phyloP scores from a whole-genome alignment of 1,140 invertebrate genomes.

The Phenacoccus solenopsis region DNA sequence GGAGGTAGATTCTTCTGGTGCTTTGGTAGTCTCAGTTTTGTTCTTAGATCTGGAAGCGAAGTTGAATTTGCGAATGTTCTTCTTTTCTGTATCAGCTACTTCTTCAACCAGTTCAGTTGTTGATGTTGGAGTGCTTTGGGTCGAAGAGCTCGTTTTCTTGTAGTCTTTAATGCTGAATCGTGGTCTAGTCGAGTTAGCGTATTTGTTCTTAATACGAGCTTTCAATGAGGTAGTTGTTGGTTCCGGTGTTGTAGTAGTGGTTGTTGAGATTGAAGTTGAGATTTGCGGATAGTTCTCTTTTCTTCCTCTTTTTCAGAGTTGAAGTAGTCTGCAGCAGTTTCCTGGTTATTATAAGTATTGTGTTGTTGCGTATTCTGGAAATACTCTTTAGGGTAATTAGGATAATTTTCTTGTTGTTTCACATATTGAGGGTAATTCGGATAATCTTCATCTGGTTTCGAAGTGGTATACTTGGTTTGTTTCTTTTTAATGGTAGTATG shows the following conservation, averaged over 20 bases:
- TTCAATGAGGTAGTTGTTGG: conserved; percentile 4
- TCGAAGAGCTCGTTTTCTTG: conserved; percentile 29
- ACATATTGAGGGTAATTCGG: conserved; percentile 19
- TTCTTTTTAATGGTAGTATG: conserved; percentile 14
- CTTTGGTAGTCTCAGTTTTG: neutral
- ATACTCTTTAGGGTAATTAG: neutral
- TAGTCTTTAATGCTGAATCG: conserved; percentile 35
- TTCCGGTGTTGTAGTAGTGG: conserved; percentile 13
- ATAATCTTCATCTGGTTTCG: conserved; percentile 14
- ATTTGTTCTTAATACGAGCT: conserved; percentile 24
- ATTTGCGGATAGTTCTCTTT: conserved; percentile 19
- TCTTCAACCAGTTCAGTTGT: conserved; percentile 10
- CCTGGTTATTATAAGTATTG: neutral
- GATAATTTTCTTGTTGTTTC: conserved; percentile 18
- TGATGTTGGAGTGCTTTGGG: conserved; percentile 7
- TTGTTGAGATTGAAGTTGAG: conserved; percentile 13
- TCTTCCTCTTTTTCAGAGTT: conserved; percentile 18
- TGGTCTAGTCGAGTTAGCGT: conserved; percentile 26
- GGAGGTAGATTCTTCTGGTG: conserved; percentile 17
- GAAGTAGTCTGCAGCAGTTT: neutral
- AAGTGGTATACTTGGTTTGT: conserved; percentile 13
- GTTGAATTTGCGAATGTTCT: neutral
- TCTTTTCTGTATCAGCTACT: conserved; percentile 15
- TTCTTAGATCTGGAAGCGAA: neutral
- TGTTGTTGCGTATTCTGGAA: too few species aligned